phyloP scores from a whole-genome alignment of 2,888 invertebrate genomes.

The Epicampocera succincta region DNA sequence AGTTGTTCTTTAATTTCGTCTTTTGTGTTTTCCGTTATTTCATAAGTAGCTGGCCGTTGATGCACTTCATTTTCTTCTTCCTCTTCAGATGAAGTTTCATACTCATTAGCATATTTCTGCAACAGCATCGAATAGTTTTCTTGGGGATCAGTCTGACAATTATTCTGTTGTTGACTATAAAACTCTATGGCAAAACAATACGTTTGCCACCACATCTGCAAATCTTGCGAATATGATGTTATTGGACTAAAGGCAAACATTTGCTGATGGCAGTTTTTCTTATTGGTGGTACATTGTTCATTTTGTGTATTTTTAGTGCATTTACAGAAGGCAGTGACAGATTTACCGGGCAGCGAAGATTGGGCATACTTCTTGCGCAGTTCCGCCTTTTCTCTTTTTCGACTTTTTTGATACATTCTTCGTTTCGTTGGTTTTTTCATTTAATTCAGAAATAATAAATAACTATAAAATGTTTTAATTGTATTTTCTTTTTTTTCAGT shows the following conservation, averaged over 20 bases:
- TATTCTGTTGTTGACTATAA: conserved; percentile 45
- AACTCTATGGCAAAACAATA: conserved; percentile 61
- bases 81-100: conserved; percentile 64
- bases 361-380: conserved; percentile 47
- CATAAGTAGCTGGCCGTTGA: background rate
- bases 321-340: conserved; percentile 3
- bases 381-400: conserved; percentile 57
- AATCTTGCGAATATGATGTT: conserved; percentile 48
- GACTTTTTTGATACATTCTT: conserved; percentile 63
- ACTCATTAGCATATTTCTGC: conserved; percentile 58
- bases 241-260: background rate
- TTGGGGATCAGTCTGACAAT: background rate
- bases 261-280: background rate
- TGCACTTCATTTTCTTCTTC: conserved; percentile 22
- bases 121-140: conserved; percentile 10
- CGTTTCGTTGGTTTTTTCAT: conserved; percentile 52
- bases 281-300: too few relatives aligned
- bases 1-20: background rate
- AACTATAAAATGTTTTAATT: background rate
- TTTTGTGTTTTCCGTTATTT: too few relatives aligned
- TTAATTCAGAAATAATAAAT: background rate
- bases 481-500: background rate
- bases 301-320: conserved; percentile 1
- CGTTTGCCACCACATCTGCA: conserved; percentile 63
- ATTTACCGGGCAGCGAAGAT: too few relatives aligned